Evolutionary conservation across 2,888 invertebrate genomes (phyloP), one percentile per base, ranked within the genome.

Genomic region (Agrotis exclamationis): DNA sequence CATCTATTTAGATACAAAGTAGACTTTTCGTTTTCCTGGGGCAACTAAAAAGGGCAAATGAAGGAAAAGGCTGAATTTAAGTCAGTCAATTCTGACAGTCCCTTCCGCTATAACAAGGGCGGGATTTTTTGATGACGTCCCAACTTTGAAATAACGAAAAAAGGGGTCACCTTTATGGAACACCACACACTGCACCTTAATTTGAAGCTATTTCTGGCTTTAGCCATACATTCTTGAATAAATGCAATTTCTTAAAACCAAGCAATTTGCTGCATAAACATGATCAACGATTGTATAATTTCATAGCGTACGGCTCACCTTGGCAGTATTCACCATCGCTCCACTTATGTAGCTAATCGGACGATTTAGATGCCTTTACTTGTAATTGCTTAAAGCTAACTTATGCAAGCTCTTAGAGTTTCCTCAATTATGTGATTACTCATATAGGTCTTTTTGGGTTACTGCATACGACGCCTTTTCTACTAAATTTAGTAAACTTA

Each of bases 301-400:
- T 71, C 59, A 75, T 70, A 53, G 58, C 76, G 65, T 22, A 80
- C 77, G 45, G 81, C 60, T 86, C 59, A 76, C 87, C 87, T 86
- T 87, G 87, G 63, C 81, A 77, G 74, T 68, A 63, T 58, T 72
- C 48, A 56, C 67, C 66, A 74, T 78, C 73, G 78, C 80, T 74
- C 72, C 58, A 75, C 70, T 76, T 84, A n/a, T n/a, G n/a, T n/a
- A 79, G 48, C 75, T 22, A 77, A 82, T 66, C 67, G 53, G 45
- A 53, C 68, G 58, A 76, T 57, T 74, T 45, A 69, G 66, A 74
- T 57, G 53, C 57, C 13, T 73, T 73, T 54, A n/a, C 54, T 48
- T 13, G 3, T 24, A 69, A 24, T 24, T 18, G 20, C 62, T 72
- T 53, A 47, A 79, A 74, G 54, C 33, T 68, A 16, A 68, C 63